These are phyloP conservation scores for Dryadula phaetusa DNA, from an alignment of 2,888 invertebrate species.

Conservation along the genomic window DNA sequence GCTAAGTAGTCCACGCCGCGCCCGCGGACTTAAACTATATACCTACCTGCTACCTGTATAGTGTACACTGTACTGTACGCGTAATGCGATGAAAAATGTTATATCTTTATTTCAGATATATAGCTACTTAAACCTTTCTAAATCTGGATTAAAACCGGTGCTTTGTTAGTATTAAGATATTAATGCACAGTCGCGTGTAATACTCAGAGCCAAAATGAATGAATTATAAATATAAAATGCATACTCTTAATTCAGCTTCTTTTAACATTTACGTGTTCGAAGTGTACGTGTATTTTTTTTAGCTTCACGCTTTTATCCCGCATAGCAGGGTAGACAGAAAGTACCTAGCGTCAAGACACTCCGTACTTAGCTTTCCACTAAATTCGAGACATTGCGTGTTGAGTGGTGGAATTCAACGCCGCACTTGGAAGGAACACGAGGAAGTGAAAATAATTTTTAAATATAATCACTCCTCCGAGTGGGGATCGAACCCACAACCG, in stretches of 20 bases:
- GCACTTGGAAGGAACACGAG: no score
- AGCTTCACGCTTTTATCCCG: no score
- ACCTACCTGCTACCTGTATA: not conserved
- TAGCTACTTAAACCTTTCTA: not conserved
- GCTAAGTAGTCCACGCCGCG: conserved; percentile 9
- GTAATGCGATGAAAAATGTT: not conserved
- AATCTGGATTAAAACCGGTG: not conserved
- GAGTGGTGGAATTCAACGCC: no score
- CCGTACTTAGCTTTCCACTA: no score
- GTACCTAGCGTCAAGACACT: no score
- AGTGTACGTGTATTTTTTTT: no score
- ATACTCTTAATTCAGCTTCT: not conserved
- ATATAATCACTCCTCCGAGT: no score
- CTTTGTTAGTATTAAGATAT: not conserved
- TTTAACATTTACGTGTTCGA: not conserved
- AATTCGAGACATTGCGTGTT: no score
- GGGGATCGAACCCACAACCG: no score
- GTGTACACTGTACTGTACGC: no score
- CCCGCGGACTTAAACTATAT: not conserved
- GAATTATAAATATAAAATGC: not conserved
- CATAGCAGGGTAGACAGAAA: no score
- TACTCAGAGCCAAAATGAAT: not conserved
- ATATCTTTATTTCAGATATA: not conserved
- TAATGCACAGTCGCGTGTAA: not conserved
- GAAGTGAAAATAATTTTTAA: no score